Evolutionary conservation across 1,140 invertebrate species (phyloP), one percentile per base, ranked within the genome.

Genomic region (Drosophila melanogaster): DNA sequence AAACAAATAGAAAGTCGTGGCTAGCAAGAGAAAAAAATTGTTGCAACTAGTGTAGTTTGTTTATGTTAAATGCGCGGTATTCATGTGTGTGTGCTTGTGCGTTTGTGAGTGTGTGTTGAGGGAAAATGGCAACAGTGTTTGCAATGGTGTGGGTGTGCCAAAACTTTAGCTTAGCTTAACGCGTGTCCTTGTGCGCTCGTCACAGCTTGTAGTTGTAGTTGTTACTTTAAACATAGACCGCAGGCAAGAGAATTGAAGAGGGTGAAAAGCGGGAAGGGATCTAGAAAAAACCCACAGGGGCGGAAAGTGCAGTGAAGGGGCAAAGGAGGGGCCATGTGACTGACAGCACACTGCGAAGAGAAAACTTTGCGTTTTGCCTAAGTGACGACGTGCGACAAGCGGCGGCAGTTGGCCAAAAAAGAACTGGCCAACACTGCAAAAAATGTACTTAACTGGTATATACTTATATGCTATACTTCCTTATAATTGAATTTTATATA

Each of bases 301-400:
- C 19, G 12, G 12, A 33, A 12, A 30, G n/a, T 17, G 47, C 19
- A 10, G 24, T 19, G 49, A 55, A 38, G 22, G 38, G 50, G 22
- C 11, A 4, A 4, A 38, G 12, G 37, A 38, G 14, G 37, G 37
- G 58, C 24, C 12, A 17, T 40, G 59, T 65, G 72, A 75, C 60
- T 65, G 72, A 76, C 71, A 60, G 72, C 61, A 56, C 47, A 55
- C 73, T 67, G 61, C 61, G 57, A 73, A 17, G 54, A 59, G 74
- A 50, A 87, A 86, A 86, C 83, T 86, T 86, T 86, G 58, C 70
- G 83, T 86, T 86, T 87, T 83, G 83, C 83, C 81, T 87, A 87
- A 87, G 83, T 87, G 83, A 86, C 83, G 83, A 86, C 83, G 83
- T 86, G 83, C 79, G 79, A 86, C 83, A 87, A 79, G 83, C 78